Evolutionary conservation across 2,797 vertebrate genomes (phyloP).

Genomic region (Anomalospiza imberbis): DNA sequence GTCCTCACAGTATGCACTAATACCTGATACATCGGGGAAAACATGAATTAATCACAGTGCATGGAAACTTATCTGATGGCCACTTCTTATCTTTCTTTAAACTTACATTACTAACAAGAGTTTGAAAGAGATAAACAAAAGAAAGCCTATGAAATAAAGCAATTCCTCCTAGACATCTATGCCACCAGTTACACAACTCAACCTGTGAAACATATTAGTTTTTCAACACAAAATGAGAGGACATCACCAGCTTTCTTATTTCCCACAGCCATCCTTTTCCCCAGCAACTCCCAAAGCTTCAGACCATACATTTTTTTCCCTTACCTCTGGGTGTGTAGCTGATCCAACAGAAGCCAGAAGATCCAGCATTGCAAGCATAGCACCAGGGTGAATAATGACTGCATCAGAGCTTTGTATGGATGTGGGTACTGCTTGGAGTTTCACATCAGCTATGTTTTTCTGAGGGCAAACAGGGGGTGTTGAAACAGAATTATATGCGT

Average conservation of each 20-base stretch:
- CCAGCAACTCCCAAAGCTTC: not conserved
- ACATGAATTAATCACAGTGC: not conserved
- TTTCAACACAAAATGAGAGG: not conserved
- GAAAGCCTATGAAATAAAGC: not conserved
- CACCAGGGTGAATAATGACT: conserved; percentile 94
- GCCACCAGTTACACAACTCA: not conserved
- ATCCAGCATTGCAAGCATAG: conserved; percentile 91
- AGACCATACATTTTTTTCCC: not conserved
- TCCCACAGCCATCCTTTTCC: not conserved
- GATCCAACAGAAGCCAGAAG: conserved; percentile 91
- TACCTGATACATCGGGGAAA: not conserved
- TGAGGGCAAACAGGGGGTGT: conserved; percentile 80
- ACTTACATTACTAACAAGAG: not conserved
- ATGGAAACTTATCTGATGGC: not conserved
- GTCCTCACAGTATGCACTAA: not conserved
- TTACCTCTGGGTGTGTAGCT: conserved; percentile 90
- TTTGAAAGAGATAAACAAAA: not conserved
- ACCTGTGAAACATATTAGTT: not conserved
- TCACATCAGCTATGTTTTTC: conserved; percentile 85
- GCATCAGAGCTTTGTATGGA: conserved; percentile 80
- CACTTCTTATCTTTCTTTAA: not conserved
- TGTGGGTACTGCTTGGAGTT: conserved; percentile 77
- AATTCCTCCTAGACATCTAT: not conserved
- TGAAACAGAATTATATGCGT: conserved; percentile 86
- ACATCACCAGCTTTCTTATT: not conserved